Evolutionary conservation across 2,888 invertebrate genomes (phyloP).

Genomic region (Heteromurus nitidus): DNA sequence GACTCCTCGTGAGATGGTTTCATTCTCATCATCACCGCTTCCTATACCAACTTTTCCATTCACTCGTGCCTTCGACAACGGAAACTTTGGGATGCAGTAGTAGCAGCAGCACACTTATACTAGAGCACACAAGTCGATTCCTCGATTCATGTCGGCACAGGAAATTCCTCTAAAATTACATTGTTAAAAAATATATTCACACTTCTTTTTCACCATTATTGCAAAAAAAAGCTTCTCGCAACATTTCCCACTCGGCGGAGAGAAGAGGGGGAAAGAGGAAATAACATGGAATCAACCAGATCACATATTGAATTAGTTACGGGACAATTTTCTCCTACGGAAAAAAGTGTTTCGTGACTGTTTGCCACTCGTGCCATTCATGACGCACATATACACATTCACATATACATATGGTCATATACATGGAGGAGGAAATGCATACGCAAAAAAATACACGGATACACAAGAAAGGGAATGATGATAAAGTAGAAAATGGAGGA

Average conservation of each 20-base stretch:
- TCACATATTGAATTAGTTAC: constrained; percentile 11
- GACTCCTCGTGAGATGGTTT: constrained; percentile 19
- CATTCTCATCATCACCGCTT: not conserved
- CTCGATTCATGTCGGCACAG: too few relatives aligned
- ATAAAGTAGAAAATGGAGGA: too few relatives aligned
- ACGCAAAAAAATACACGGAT: constrained; percentile 7
- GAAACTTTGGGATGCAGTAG: too few relatives aligned
- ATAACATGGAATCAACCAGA: not conserved
- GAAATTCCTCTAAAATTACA: too few relatives aligned
- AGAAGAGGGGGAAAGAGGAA: not conserved
- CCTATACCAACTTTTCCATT: too few relatives aligned
- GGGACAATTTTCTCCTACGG: constrained; percentile 5
- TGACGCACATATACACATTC: not conserved
- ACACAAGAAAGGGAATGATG: too few relatives aligned
- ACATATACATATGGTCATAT: too few relatives aligned
- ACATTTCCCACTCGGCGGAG: not conserved
- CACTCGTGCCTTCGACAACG: too few relatives aligned
- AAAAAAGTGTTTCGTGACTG: not conserved
- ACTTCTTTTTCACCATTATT: not conserved
- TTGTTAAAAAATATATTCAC: too few relatives aligned
- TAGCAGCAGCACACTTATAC: too few relatives aligned
- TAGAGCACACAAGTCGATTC: too few relatives aligned
- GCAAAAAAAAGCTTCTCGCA: not conserved
- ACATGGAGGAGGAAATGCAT: too few relatives aligned
- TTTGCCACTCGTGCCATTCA: constrained; percentile 23